Evolutionary conservation across 1,140 invertebrate species (phyloP), one percentile per base, ranked within the genome.

Genomic region (Coptotermes formosanus): DNA sequence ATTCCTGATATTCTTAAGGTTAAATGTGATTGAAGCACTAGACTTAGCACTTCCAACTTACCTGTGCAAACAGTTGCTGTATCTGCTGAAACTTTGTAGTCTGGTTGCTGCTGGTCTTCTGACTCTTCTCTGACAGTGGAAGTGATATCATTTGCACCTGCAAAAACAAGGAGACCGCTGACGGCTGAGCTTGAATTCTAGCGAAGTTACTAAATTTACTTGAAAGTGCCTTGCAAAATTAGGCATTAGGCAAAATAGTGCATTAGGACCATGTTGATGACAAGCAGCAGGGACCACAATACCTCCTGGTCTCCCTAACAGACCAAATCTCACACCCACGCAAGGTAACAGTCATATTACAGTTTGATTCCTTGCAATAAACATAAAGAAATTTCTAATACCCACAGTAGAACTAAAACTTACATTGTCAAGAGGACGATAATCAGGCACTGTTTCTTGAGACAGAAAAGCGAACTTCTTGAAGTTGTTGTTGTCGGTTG

Each of bases 401-500:
- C n/a, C 19, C 25, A 21, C 2, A 0, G 6, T 64, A 30, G 83
- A n/a, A 82, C 23, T 43, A 43, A 45, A n/a, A 86, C 81, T 86
- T 45, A 86, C 86, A 30, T 30, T 69, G 21, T 87, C 86, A 38
- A n/a, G 30, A 9, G 96, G 94, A 88, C 96, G 92, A 91, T 97
- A 97, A 91, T 97, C 96, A 59, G 96, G 95, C 85, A 95, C 94
- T 23, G 96, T 97, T 92, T 96, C 95, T 8, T 95, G 94, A 38
- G 95, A 95, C 3, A 97, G 92, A 90, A 97, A 97, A 4, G 95
- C 95, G 90, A 97, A 96, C 91, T 97, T 97, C 91, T 94, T 95
- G 88, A 95, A 94, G 88, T 95, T 96, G 91, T 97, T 97, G 19
- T 94, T 92, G 89, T 95, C 94, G 38, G 94, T 92, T 25, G 91